Base-by-base conservation (phyloP, 2,888 invertebrate genomes). In the Choristoneura rosaceana region DNA sequence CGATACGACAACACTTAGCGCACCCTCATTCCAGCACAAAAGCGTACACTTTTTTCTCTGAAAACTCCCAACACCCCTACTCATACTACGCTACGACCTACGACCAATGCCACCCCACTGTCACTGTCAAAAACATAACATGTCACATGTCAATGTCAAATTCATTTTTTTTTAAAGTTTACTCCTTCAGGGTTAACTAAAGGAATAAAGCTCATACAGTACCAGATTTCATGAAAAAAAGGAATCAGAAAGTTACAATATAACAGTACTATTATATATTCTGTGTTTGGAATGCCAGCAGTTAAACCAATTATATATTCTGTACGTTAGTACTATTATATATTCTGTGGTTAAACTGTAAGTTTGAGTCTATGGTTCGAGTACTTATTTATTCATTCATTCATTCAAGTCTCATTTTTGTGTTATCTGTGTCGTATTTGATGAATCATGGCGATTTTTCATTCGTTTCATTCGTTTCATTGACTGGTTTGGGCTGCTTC, bases 1-100 rank as follows among this genome's bases (percentile, higher is more conserved):
- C 76, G 80, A 77, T 79, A 76, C 81, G 81, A 81, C 80, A 78
- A 77, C 75, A 68, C 71, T 63, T 63, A 73, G 69, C 79, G 75
- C 77, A 76, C 81, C 77, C 79, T 70, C 68, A 74, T 74, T 74
- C 75, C 75, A 76, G 74, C 76, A 78, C 76, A 75, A 74, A 68
- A 76, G 68, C 73, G 70, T 73, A 74, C 76, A 77, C 74, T 75
- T 78, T 77, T 25, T 70, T 74, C 77, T 75, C 80, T 78, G 76
- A 58, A 75, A 71, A 70, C 71, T 74, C 76, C 80, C 76, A 60
- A 45, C 60, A 34, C 68, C 68, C 73, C 59, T 69, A 59, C 73
- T 64, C 73, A 62, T 75, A 70, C 74, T 75, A 25, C 25, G 25
- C 25, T 25, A 25, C 25, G 25, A 25, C n/a, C n/a, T n/a, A 75